phyloP scores from a whole-genome alignment of 2,888 invertebrate species.

The Lysandra coridon region DNA sequence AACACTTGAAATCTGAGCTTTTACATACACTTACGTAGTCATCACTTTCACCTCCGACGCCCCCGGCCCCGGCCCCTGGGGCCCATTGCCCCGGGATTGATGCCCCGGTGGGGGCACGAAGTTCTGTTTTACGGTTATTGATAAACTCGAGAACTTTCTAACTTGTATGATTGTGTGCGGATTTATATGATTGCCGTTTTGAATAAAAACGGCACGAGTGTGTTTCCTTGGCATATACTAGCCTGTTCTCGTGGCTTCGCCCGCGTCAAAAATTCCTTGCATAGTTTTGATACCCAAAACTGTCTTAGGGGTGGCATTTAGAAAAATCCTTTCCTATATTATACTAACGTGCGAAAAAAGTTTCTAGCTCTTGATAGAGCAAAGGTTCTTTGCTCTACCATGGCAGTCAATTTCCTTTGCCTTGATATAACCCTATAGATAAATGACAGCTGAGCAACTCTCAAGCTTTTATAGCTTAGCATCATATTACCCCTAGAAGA shows the following conservation, averaged over 20 bases:
- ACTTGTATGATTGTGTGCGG: slow-evolving; percentile 30
- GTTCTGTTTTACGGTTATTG: slow-evolving; percentile 39
- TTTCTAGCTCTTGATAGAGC: too few species aligned
- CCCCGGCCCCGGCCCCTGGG: slow-evolving; percentile 32
- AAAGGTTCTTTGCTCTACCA: too few species aligned
- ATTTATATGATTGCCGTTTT: slow-evolving; percentile 23
- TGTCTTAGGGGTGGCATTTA: not conserved
- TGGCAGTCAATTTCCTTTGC: too few species aligned
- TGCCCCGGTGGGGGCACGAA: slow-evolving; percentile 38
- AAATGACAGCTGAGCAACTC: too few species aligned
- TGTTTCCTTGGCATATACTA: not conserved
- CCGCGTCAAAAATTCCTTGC: not conserved
- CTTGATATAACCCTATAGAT: too few species aligned
- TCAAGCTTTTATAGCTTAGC: too few species aligned
- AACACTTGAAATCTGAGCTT: slow-evolving; percentile 1
- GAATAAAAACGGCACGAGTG: slow-evolving; percentile 30
- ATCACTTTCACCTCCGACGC: slow-evolving; percentile 28
- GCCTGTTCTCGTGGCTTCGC: not conserved
- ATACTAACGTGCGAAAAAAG: too few species aligned
- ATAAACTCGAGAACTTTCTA: slow-evolving; percentile 27
- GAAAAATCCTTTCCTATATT: too few species aligned
- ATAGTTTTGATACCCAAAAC: too few species aligned
- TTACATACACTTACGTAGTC: slow-evolving; percentile 23
- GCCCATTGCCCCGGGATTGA: slow-evolving; percentile 38
- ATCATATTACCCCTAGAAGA: too few species aligned